Percentiles rank a stretch among this genome's conserved stretches.
These are phyloP conservation scores for Steinernema carpocapsae DNA, from an alignment of 2,888 invertebrate genomes.

Conservation along the genomic window DNA sequence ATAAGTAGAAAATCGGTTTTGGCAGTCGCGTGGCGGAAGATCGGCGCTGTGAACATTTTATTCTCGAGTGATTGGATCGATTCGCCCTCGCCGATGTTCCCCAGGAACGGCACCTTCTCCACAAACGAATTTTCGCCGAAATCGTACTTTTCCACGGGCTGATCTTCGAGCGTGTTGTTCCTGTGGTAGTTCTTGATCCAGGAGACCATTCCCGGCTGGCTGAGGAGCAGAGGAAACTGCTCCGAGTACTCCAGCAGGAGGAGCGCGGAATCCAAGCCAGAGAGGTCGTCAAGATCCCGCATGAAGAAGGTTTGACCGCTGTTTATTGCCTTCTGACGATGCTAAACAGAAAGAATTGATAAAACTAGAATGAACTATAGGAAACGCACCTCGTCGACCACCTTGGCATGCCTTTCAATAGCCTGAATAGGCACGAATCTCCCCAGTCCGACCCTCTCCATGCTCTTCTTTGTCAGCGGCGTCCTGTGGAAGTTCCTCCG, in stretches of 20 bases:
- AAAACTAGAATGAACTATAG: not conserved
- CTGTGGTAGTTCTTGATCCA: conserved; percentile 97
- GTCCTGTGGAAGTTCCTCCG: conserved; percentile 87
- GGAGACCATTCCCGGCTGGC: conserved; percentile 95
- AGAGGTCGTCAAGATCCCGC: conserved; percentile 85
- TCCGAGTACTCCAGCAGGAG: conserved; percentile 94
- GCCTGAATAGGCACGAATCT: conserved; percentile 74
- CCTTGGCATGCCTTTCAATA: conserved; percentile 85
- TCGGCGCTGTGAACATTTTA: conserved; percentile 78
- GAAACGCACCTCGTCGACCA: conserved; percentile 84
- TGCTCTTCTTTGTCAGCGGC: conserved; percentile 43
- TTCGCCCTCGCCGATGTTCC: conserved; percentile 89
- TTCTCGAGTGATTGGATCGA: conserved; percentile 77
- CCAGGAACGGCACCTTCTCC: conserved; percentile 95
- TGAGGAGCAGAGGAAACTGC: conserved; percentile 96
- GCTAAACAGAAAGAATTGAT: too few relatives aligned
- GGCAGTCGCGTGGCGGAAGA: conserved; percentile 84
- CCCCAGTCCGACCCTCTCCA: conserved; percentile 42
- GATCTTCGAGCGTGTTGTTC: conserved; percentile 82
- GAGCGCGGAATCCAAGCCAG: conserved; percentile 84
- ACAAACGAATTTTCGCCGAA: conserved; percentile 87
- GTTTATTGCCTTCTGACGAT: conserved; percentile 85
- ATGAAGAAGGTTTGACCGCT: conserved; percentile 99
- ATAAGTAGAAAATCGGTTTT: conserved; percentile 89
- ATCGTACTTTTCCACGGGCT: conserved; percentile 70